Conservation (phyloP, 2,113 vertebrate species). For the Prolemur simus region DNA sequence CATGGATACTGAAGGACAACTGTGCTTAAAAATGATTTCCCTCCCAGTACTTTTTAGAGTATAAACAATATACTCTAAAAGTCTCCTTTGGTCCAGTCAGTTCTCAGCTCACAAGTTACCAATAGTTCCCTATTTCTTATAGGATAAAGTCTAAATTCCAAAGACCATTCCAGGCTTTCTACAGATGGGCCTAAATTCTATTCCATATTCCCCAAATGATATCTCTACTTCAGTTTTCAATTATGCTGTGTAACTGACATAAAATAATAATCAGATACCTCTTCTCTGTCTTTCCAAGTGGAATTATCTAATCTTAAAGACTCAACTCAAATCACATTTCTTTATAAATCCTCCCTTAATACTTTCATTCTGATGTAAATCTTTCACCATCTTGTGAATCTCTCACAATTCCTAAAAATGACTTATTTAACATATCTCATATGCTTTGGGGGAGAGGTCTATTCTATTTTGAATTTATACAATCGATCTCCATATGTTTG, state of each 20-base stretch:
- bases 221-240: background rate
- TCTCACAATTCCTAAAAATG: background rate
- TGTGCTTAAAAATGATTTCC: background rate
- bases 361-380: background rate
- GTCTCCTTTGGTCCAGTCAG: background rate
- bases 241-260: background rate
- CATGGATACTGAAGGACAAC: background rate
- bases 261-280: background rate
- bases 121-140: background rate
- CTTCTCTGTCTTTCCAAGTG: background rate
- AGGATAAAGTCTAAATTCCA: background rate
- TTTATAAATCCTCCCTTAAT: background rate
- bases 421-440: background rate
- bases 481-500: background rate
- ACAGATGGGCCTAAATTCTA: background rate
- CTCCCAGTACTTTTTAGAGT: background rate
- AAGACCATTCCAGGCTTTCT: background rate
- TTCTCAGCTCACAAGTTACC: background rate
- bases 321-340: background rate
- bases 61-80: background rate
- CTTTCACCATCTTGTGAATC: background rate
- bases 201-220: background rate
- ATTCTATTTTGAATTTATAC: background rate
- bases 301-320: background rate
- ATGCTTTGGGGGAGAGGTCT: background rate